A percentile compares a stretch with the other conserved stretches of the same genome.
Evolutionary conservation across 2,113 vertebrate species (phyloP).

Genomic region (Psilopsiagon aymara): DNA sequence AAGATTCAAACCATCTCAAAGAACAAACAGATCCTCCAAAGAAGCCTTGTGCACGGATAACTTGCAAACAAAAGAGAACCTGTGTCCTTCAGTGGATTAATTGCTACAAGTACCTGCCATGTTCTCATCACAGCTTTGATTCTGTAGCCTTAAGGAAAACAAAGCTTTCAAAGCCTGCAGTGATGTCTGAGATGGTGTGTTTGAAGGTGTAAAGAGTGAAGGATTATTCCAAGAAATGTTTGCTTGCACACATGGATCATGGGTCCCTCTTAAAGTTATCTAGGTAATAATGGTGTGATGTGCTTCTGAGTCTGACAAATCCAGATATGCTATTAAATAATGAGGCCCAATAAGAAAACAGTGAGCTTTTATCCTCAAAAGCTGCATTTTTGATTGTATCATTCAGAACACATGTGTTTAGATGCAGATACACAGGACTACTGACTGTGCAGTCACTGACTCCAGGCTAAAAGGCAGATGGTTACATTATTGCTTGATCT

Average conservation of each 20-base stretch:
- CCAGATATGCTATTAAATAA: not conserved
- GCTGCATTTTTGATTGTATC: not conserved
- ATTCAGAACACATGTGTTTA: not conserved
- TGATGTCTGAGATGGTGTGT: not conserved
- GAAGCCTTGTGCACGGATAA: not conserved
- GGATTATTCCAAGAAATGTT: not conserved
- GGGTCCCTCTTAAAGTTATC: not conserved
- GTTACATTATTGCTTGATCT: not conserved
- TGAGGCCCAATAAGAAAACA: not conserved
- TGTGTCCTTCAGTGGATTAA: conserved; percentile 33
- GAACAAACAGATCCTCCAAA: conserved; percentile 35
- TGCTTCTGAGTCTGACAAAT: not conserved
- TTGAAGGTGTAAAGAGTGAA: not conserved
- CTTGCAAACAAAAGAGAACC: conserved; percentile 15
- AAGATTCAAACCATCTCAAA: not conserved
- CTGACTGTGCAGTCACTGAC: not conserved
- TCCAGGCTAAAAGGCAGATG: not conserved
- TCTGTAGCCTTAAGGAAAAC: conserved; percentile 15
- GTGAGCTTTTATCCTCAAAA: not conserved
- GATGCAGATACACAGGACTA: not conserved
- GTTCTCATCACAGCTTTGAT: conserved; percentile 5
- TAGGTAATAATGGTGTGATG: not conserved
- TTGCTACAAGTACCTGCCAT: not conserved
- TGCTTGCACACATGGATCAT: not conserved
- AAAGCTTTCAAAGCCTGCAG: not conserved